Evolutionary conservation across 2,113 vertebrate species (phyloP).

Genomic region (Brienomyrus brachyistius): DNA sequence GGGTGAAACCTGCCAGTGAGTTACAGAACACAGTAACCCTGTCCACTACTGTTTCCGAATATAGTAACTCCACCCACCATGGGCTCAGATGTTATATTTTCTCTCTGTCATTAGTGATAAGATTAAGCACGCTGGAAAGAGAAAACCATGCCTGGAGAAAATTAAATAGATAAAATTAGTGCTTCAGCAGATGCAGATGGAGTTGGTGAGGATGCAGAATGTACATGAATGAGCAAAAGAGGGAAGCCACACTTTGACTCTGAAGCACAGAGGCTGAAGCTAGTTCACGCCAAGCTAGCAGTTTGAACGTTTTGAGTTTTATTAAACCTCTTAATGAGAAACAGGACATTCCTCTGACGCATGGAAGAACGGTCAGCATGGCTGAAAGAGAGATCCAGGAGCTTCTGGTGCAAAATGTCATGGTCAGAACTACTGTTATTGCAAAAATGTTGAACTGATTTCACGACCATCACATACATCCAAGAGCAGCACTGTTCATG

Average conservation of each 20-base stretch:
- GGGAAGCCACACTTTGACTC: background rate
- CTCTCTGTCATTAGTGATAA: background rate
- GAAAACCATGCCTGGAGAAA: background rate
- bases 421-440: slow-evolving; percentile 59
- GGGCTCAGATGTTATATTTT: background rate
- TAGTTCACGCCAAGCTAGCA: background rate
- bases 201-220: background rate
- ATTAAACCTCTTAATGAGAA: slow-evolving; percentile 70
- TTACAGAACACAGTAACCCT: background rate
- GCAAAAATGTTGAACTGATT: slow-evolving; percentile 51
- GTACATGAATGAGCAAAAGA: background rate
- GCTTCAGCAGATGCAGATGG: background rate
- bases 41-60: background rate
- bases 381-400: slow-evolving; percentile 55
- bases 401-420: slow-evolving; percentile 56
- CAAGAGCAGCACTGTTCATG: slow-evolving; percentile 68
- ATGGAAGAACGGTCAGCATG: slow-evolving; percentile 71
- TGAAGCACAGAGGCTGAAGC: background rate
- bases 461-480: slow-evolving; percentile 61
- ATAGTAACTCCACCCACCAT: background rate
- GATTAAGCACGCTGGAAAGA: background rate
- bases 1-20: background rate
- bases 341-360: slow-evolving; percentile 55
- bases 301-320: slow-evolving; percentile 63
- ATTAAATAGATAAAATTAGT: background rate